phyloP scores from a whole-genome alignment of 2,113 vertebrate species.

The human region GRCh38 chr4:74671001-74671500 shows the following conservation, averaged over 20 bases:
- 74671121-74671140: background rate
- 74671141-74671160: background rate
- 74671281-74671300: background rate
- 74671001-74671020: background rate
- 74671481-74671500: background rate
- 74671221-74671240: background rate
- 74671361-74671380: rapidly evolving
- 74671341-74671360: background rate
- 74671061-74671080: background rate
- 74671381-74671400: background rate
- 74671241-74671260: background rate
- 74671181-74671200: background rate
- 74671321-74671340: background rate
- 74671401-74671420: background rate
- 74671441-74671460: background rate
- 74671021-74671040: background rate
- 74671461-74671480: background rate
- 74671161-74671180: background rate
- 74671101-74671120: background rate
- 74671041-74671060: background rate
- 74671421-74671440: background rate
- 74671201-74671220: background rate
- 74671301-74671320: background rate
- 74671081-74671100: background rate
- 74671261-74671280: background rate